Percentiles rank a stretch among this genome's conserved stretches.
phyloP scores from a whole-genome alignment of 92 coral and sea anemone species.

The Pocillopora meandrina region DNA sequence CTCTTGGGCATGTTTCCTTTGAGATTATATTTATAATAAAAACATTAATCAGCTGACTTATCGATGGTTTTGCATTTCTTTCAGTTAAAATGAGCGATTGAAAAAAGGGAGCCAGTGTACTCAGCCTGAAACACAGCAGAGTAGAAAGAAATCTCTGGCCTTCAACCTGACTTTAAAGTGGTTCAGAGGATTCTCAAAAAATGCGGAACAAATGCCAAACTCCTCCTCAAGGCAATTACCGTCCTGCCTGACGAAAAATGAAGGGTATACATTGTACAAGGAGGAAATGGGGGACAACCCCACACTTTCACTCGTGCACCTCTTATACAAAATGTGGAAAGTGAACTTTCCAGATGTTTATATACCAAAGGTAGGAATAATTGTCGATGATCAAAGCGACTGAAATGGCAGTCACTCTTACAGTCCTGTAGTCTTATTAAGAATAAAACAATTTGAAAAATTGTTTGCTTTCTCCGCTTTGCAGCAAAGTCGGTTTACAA shows the following conservation, averaged over 20 bases:
- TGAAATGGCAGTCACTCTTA: neutral
- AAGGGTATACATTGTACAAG: neutral
- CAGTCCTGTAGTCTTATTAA: neutral
- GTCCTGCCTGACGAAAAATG: conserved; percentile 2
- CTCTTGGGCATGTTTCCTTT: no score
- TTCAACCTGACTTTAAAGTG: neutral
- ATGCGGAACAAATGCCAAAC: conserved; percentile 10
- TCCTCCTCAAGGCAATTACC: neutral
- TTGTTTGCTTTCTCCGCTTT: neutral
- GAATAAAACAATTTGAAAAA: no score
- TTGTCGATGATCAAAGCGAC: no score
- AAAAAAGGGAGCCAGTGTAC: no score
- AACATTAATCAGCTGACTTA: no score
- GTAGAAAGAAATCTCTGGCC: neutral
- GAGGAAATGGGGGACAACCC: neutral
- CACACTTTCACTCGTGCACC: neutral
- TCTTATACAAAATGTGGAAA: conserved; percentile 7
- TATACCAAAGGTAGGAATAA: neutral
- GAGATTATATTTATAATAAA: no score
- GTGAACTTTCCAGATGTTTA: neutral
- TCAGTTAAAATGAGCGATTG: no score
- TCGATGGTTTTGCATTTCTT: no score
- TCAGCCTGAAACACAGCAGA: no score
- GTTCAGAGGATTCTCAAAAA: neutral
- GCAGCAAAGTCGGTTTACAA: conserved; percentile 14